Evolutionary conservation across 2,113 vertebrate species (phyloP).

Genomic region (Megatriorchis doriae): DNA sequence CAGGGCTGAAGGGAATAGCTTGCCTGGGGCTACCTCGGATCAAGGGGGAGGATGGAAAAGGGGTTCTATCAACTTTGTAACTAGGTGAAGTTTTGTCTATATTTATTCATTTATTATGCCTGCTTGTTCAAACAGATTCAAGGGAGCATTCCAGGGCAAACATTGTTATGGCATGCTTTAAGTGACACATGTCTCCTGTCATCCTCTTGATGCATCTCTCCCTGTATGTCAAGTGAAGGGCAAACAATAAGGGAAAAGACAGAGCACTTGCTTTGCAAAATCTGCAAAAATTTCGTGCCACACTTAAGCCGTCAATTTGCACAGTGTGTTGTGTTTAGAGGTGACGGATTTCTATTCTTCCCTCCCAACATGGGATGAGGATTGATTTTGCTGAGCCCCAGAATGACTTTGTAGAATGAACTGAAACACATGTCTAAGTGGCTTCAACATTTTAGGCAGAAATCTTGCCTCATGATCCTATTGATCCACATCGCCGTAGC

Average conservation of each 20-base stretch:
- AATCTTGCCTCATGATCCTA: neutral
- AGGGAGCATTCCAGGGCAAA: conserved; percentile 36
- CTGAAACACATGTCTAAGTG: conserved; percentile 19
- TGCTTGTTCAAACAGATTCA: conserved; percentile 50
- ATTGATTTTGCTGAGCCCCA: conserved; percentile 20
- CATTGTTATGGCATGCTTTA: conserved; percentile 9
- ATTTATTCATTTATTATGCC: neutral
- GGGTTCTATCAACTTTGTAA: conserved; percentile 54
- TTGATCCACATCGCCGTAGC: neutral
- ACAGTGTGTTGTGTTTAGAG: neutral
- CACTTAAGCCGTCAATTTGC: neutral
- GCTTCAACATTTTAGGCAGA: conserved; percentile 12
- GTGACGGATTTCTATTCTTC: neutral
- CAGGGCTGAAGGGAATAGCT: neutral
- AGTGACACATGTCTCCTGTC: conserved; percentile 31
- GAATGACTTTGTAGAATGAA: conserved; percentile 50
- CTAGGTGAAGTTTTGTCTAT: conserved; percentile 37
- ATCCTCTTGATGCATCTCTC: conserved; percentile 57
- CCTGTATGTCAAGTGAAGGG: conserved; percentile 80
- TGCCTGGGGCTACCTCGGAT: neutral
- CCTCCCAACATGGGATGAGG: neutral
- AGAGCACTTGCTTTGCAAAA: conserved; percentile 44
- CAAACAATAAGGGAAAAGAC: conserved; percentile 63
- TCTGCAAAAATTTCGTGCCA: conserved; percentile 20
- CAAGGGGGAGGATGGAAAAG: neutral